Percentiles rank a stretch among this genome's conserved stretches.
Conservation (phyloP, 1,140 invertebrate species). For the Drosophila paulistorum region DNA sequence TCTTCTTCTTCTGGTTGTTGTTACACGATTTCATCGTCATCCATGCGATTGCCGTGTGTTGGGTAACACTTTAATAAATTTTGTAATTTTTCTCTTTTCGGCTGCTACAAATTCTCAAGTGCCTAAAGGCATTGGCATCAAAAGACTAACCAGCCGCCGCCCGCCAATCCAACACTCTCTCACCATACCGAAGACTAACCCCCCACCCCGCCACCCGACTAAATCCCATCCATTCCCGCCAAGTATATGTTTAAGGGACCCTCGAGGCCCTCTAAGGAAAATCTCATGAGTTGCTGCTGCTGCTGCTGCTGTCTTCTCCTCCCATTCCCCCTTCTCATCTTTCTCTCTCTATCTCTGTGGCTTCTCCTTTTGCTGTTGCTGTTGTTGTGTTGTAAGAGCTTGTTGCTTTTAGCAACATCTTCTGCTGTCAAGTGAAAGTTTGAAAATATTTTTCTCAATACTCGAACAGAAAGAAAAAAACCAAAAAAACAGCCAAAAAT, state of each 20-base stretch:
- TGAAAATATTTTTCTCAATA: conserved; percentile 45
- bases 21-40: not conserved
- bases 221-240: not conserved
- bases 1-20: not conserved
- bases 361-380: not conserved
- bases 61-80: conserved; percentile 67
- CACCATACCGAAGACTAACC: not conserved
- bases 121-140: conserved; percentile 51
- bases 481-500: conserved; percentile 26
- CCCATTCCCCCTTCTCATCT: too few species aligned
- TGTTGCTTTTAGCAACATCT: conserved; percentile 31
- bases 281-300: conserved; percentile 36
- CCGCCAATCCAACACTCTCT: not conserved
- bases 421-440: conserved; percentile 34
- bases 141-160: conserved; percentile 42
- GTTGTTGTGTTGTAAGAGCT: conserved; percentile 10
- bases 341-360: not conserved
- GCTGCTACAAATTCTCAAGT: conserved; percentile 29
- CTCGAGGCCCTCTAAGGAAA: conserved; percentile 35
- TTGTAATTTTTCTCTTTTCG: conserved; percentile 69
- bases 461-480: conserved; percentile 6
- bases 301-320: not conserved
- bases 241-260: conserved; percentile 43
- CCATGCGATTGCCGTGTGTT: not conserved
- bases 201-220: not conserved